phyloP scores from a whole-genome alignment of 2,797 vertebrate species.

The Etheostoma perlongum region DNA sequence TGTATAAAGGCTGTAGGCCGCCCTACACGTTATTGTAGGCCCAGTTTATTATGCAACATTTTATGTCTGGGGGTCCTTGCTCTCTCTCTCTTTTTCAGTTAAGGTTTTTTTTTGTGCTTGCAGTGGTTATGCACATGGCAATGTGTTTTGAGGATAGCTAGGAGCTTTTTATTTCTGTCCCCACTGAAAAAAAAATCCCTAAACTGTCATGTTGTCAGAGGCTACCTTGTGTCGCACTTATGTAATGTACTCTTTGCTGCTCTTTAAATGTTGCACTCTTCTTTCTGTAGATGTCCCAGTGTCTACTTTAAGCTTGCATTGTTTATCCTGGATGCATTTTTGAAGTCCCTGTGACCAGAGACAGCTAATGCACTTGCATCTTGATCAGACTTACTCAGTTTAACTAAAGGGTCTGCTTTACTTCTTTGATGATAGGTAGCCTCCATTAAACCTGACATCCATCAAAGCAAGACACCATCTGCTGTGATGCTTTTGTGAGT shows the following conservation, averaged over 20 bases:
- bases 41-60: too few relatives aligned
- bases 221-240: not conserved
- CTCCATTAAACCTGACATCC: constrained; percentile 59
- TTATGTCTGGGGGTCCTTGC: too few relatives aligned
- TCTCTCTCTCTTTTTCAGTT: too few relatives aligned
- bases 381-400: constrained; percentile 35
- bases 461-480: constrained; percentile 58
- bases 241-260: not conserved
- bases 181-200: too few relatives aligned
- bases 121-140: not conserved
- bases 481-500: constrained; percentile 41
- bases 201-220: not conserved
- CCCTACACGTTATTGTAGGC: too few relatives aligned
- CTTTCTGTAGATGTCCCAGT: not conserved
- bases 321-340: constrained; percentile 16
- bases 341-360: constrained; percentile 10
- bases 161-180: not conserved
- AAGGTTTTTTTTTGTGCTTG: too few relatives aligned
- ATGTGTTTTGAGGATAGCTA: not conserved
- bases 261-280: not conserved
- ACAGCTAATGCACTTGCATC: constrained; percentile 5
- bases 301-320: not conserved
- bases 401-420: constrained; percentile 40
- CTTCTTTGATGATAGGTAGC: constrained; percentile 44
- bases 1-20: too few relatives aligned